A percentile compares a stretch with the other conserved stretches of the same genome.
Conservation (phyloP, 2,888 invertebrate species). For the Polymixis lichenea region DNA sequence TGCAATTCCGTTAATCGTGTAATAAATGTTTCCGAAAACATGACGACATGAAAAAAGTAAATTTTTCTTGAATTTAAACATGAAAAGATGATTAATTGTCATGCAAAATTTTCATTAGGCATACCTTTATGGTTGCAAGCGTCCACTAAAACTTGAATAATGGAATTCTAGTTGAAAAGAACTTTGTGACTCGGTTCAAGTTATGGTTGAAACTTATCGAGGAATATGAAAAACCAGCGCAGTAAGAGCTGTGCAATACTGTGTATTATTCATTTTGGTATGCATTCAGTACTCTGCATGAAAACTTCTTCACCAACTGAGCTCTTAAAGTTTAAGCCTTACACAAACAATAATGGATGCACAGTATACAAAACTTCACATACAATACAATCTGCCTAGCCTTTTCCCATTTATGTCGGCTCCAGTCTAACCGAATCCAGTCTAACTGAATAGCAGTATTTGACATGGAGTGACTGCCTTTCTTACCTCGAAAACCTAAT, state of each 20-base stretch:
- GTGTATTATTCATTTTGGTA: slow-evolving; percentile 27
- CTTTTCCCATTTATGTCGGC: too few relatives aligned
- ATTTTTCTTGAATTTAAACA: slow-evolving; percentile 34
- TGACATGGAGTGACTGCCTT: too few relatives aligned
- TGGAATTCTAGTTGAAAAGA: slow-evolving; percentile 44
- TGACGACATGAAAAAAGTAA: slow-evolving; percentile 9
- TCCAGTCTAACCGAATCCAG: too few relatives aligned
- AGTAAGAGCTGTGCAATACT: slow-evolving; percentile 16
- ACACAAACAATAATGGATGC: slow-evolving; percentile 4
- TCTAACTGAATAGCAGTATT: too few relatives aligned
- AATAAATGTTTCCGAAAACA: slow-evolving; percentile 12
- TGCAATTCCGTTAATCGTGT: too few relatives aligned
- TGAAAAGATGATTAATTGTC: slow-evolving; percentile 51
- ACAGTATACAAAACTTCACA: background rate
- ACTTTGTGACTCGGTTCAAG: slow-evolving; percentile 33
- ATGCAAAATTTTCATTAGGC: slow-evolving; percentile 52
- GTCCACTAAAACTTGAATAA: slow-evolving; percentile 34
- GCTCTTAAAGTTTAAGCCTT: background rate
- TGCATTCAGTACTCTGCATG: background rate
- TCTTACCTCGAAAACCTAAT: too few relatives aligned
- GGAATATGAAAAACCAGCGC: background rate
- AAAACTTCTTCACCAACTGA: background rate
- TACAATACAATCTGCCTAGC: too few relatives aligned
- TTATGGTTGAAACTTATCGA: slow-evolving; percentile 7
- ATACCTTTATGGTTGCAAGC: slow-evolving; percentile 43